Conservation (phyloP, 2,888 invertebrate species). For the Orthosia incerta region DNA sequence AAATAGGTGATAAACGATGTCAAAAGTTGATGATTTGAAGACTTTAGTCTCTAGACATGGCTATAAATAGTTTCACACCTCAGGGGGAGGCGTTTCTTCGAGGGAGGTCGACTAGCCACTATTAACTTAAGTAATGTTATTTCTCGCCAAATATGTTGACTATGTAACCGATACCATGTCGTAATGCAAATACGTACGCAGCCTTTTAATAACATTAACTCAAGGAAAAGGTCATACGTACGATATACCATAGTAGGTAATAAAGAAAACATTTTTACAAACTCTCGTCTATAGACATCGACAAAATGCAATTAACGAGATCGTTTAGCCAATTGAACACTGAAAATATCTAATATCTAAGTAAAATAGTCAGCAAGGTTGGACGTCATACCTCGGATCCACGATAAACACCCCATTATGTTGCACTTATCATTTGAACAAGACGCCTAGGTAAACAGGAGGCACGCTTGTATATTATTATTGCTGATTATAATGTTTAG, state of each 20-base stretch:
- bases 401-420: constrained; percentile 87
- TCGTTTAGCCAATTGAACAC: constrained; percentile 48
- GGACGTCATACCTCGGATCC: constrained; percentile 87
- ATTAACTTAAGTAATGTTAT: constrained; percentile 38
- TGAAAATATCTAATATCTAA: constrained; percentile 49
- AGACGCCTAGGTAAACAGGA: constrained; percentile 47
- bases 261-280: constrained; percentile 2
- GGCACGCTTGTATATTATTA: constrained; percentile 48
- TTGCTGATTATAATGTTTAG: constrained; percentile 38
- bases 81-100: constrained; percentile 59
- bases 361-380: constrained; percentile 67
- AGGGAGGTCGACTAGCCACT: constrained; percentile 60
- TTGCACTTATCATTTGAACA: constrained; percentile 73
- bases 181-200: constrained; percentile 57
- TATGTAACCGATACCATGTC: constrained; percentile 54
- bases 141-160: constrained; percentile 42
- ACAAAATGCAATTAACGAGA: constrained; percentile 36
- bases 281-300: constrained; percentile 19
- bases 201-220: constrained; percentile 58
- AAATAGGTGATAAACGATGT: constrained; percentile 14
- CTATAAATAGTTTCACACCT: constrained; percentile 64
- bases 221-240: constrained; percentile 59
- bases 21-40: constrained; percentile 26
- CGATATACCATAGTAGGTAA: constrained; percentile 10
- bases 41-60: constrained; percentile 23